Base-by-base conservation (phyloP, 2,888 invertebrate genomes). In the Anthrax anthrax region DNA sequence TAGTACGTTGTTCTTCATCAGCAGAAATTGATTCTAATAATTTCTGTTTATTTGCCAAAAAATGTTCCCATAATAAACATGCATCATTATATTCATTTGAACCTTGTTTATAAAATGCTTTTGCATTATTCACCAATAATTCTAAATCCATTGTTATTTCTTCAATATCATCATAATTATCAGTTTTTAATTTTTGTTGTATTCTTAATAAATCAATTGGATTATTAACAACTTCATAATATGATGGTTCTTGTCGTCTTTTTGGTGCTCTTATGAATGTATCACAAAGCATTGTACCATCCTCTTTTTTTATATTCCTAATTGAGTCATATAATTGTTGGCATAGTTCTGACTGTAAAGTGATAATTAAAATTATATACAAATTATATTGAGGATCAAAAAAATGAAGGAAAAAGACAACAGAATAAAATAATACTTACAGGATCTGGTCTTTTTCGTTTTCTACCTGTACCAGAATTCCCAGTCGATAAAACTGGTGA, bases 121-220 rank as follows among this genome's bases (percentile, higher is more conserved):
- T 92, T 0, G 96, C 91, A 72, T 98, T 98, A 57, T 81, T 87
- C 27, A 95, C 84, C 58, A 98, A 76, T 34, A 95, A 73, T 60
- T 92, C 88, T 55, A 98, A 80, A 64, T 98, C 97, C 10, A 78
- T 76, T 37, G 89, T 81, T 50, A 98, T 72, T 60, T 94, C 91
- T 29, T 94, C 92, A 55, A 96, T 76, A 62, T 92, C 91, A 55
- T 87, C 85, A 66, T 98, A 98, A 46, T 95, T 94, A 57, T 97
- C 96, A 0, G 90, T 94, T 76, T 94, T 95, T 12, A 97, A 70
- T 65, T 96, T 97, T 62, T 95, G 95, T 65, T 96, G 95, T 4
- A 98, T 91, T 70, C 77, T 58, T 9, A 95, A 70, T 60, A 98
- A 74, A 67, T 98, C 97, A 61, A 98, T 97, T 2, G 97, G 97